Base-by-base conservation (phyloP, 2,797 vertebrate species). In the Arnoldichthys spilopterus region DNA sequence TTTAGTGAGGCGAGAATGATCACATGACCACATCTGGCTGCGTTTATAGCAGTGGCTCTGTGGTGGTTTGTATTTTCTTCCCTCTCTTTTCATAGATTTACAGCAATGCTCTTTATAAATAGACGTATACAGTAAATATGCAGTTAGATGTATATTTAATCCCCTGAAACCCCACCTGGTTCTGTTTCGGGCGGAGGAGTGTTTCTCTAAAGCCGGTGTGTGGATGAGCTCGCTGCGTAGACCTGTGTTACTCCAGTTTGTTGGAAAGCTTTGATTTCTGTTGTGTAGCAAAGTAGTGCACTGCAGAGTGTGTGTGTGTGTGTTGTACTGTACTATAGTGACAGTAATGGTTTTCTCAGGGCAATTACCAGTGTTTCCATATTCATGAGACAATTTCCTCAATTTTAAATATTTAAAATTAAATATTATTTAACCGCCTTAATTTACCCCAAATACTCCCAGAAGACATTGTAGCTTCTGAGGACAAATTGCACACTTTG, bases 261-360 rank as follows among this genome's bases (percentile, higher is more conserved):
- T 40, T 40, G 37, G 37, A 40, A 40, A 1, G 37, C 37, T 37
- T 9, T 9, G 37, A 8, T 7, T 66, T 1, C n/a, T 43, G 13
- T 12, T 22, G 22, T n/a, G 1, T 2, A 24, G 32, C 6, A 32
- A 40, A 20, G 30, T 20, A 24, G 34, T 13, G 22, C 15, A 28
- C 24, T 26, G 13, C 66, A 51, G 45, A 30, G 26, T n/a, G 9
- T 40, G 34, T 20, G 32, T 40, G 34, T 12, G 1, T 28, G 40
- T 30, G 15, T 28, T 32, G 13, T 69, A n/a, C 68, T 70, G 68
- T 53, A 49, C 28, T 53, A 51, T 12, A 47, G 12, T 3, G 34
- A 15, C 77, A 58, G 77, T 45, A 59, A 37, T n/a, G 18, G 34
- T 66, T 58, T 63, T 49, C 70, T 79, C 70, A 79, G 70, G 77